Evolutionary conservation across 2,888 invertebrate genomes (phyloP), one percentile per base, ranked within the genome.

Genomic region (Helleia helle): DNA sequence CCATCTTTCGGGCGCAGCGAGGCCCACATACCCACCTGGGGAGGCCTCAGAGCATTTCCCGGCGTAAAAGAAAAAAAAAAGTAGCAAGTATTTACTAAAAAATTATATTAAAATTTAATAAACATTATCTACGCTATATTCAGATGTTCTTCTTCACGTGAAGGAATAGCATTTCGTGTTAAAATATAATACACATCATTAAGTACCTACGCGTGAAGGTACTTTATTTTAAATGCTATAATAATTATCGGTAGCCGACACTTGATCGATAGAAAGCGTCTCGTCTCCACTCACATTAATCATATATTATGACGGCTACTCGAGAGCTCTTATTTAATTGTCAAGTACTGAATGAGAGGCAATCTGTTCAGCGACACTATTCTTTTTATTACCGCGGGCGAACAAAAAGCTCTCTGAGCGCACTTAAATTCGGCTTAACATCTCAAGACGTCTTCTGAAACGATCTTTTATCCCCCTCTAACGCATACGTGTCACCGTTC

Each of bases 341-440:
- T 81, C 71, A 71, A 77, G 75, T 69, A 70, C 66, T 73, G 80
- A 79, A 79, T 75, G 71, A 75, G 72, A 65, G 69, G 73, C 77
- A 79, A 79, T 81, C 77, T 79, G 79, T 72, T 74, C 76, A 69
- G 77, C 71, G 84, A 83, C 81, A 80, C 79, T 75, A 73, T 79
- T 75, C 69, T 72, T 74, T 76, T 81, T 77, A 74, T 74, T 70
- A 63, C 66, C 60, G 64, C 71, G 66, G 66, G 65, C 63, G 66
- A 65, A 79, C 74, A 80, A 83, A 81, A 83, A 79, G 74, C 80
- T 77, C 71, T 67, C 61, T 48, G 56, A 62, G 65, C 62, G 60
- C 73, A 72, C 72, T 80, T 75, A 71, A 74, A 75, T 79, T 74
- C 64, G 64, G 68, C 64, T 65, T 65, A 68, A 59, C 67, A 66